Evolutionary conservation across 2,113 vertebrate genomes (phyloP).

Genomic region (Platycercus adscitus): DNA sequence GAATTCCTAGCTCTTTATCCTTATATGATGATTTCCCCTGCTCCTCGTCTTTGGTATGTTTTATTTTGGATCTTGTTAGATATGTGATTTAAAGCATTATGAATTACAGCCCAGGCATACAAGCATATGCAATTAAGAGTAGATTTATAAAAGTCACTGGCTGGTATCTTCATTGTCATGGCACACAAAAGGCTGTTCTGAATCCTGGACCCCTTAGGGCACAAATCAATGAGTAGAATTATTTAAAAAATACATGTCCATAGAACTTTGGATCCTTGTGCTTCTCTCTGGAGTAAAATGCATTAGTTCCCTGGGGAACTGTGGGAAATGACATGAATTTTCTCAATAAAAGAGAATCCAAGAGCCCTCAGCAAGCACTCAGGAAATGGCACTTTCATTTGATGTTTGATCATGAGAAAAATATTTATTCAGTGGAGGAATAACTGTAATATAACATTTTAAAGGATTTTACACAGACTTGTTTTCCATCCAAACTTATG

Average conservation of each 20-base stretch:
- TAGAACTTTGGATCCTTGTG: neutral
- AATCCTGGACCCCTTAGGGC: neutral
- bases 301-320: neutral
- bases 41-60: neutral
- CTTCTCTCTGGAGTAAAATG: neutral
- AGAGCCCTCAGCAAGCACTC: neutral
- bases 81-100: neutral
- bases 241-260: neutral
- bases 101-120: neutral
- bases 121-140: neutral
- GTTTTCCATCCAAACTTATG: neutral
- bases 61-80: neutral
- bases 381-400: neutral
- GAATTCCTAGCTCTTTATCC: neutral
- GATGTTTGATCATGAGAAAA: neutral
- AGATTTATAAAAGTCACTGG: neutral
- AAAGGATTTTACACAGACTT: neutral
- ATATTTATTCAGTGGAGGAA: neutral
- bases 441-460: neutral
- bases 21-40: neutral
- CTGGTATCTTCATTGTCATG: neutral
- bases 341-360: neutral
- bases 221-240: slow-evolving; percentile 8
- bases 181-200: neutral
- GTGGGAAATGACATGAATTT: neutral